A percentile compares a stretch with the other conserved stretches of the same genome.
Conservation (phyloP, 2,113 vertebrate species). For the Dasyornis broadbenti region DNA sequence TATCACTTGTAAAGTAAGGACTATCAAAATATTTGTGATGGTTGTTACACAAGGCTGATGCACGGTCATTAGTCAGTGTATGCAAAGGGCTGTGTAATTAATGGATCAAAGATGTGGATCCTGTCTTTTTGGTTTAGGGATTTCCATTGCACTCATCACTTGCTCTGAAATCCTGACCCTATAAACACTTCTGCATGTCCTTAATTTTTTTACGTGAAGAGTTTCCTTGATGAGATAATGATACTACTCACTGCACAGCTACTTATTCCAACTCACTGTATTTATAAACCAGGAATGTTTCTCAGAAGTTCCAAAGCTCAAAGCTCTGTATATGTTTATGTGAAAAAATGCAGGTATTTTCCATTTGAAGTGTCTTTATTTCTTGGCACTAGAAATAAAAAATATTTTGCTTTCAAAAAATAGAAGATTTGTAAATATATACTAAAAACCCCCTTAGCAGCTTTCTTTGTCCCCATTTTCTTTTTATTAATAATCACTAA, state of each 20-base stretch:
- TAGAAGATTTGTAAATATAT: neutral
- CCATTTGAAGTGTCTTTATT: neutral
- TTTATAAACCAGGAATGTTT: neutral
- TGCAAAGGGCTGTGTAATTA: neutral
- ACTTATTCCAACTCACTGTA: neutral
- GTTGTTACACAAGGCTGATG: neutral
- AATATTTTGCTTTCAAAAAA: neutral
- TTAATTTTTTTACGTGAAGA: neutral
- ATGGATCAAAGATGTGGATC: neutral
- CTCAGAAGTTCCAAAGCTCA: neutral
- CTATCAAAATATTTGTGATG: neutral
- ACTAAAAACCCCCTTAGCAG: neutral
- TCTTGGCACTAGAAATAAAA: neutral
- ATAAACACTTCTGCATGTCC: neutral
- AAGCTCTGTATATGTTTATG: fast-evolving
- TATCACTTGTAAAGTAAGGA: neutral
- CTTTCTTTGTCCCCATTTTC: neutral
- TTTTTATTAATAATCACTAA: neutral
- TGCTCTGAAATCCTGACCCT: neutral
- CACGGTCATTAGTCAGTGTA: neutral
- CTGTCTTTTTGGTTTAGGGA: neutral
- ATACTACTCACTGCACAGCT: neutral
- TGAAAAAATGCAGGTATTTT: neutral
- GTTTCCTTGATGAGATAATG: neutral
- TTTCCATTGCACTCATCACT: neutral